Evolutionary conservation across 1,140 invertebrate genomes (phyloP).

Genomic region (Leptinotarsa texana): DNA sequence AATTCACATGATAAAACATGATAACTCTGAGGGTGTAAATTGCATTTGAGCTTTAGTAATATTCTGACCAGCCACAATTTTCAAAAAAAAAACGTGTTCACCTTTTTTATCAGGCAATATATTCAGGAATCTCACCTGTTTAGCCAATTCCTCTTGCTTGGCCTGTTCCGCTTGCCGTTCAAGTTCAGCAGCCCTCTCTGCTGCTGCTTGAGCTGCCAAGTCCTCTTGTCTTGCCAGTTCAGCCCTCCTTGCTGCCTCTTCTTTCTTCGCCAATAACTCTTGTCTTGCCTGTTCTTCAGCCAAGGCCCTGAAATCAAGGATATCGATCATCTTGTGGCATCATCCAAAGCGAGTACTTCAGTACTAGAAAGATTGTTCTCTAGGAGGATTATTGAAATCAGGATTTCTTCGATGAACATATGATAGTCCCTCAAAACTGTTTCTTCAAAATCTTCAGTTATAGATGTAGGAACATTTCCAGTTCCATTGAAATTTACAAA

Average conservation of each 20-base stretch:
- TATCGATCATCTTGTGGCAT: neutral
- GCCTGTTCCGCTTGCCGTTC: constrained; percentile 54
- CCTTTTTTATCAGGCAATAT: no score
- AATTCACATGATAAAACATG: no score
- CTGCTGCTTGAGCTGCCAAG: constrained; percentile 55
- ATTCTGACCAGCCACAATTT: no score
- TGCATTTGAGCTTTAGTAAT: no score
- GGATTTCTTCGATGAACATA: no score
- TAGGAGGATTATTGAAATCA: no score
- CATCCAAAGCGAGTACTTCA: neutral
- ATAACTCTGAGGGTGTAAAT: neutral
- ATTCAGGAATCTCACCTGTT: constrained; percentile 41
- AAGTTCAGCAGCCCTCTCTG: constrained; percentile 55
- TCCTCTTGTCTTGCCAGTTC: constrained; percentile 54
- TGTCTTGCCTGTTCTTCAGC: constrained; percentile 49
- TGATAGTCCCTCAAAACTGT: no score
- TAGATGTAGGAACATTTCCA: no score
- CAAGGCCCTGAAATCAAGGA: constrained; percentile 49
- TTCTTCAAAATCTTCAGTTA: no score
- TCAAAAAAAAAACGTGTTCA: no score
- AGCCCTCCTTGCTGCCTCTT: constrained; percentile 51
- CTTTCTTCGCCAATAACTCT: constrained; percentile 51
- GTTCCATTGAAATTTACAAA: no score
- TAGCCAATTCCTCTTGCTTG: constrained; percentile 50
- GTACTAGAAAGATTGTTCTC: no score